Base-by-base conservation (phyloP, 2,797 vertebrate genomes). In the Gephyroberyx darwinii region DNA sequence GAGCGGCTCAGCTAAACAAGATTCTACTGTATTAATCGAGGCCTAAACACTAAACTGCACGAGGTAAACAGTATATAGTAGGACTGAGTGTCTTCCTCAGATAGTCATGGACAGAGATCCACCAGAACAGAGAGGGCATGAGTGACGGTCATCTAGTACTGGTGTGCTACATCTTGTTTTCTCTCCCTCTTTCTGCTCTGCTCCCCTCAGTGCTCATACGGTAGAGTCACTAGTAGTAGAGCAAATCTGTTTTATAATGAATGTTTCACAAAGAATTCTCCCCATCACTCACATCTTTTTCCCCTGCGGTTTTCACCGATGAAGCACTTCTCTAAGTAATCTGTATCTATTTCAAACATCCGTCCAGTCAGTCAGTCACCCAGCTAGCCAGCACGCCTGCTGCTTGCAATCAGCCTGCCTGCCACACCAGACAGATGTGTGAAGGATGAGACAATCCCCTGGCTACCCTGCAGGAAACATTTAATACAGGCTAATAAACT, bases 401-500 rank as follows among this genome's bases (percentile, higher is more conserved):
- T 14, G 30, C 45, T n/a, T n/a, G 52, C 22, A 48, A 16, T 54
- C 77, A 31, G 31, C 53, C 67, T 55, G 69, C 13, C 59, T 70
- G 53, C 35, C 59, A 52, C 66, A 70, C 51, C 33, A 30, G 45
- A 39, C 69, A 81, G 54, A 80, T 75, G 61, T 67, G 35, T 63
- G 31, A 75, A n/a, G 51, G 57, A 65, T 75, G 79, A 86, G 72
- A 82, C 26, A 77, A 78, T 61, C 68, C 35, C 43, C 72, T 86
- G 78, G 84, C 75, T 74, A 22, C 37, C 8, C 17, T 12, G 13
- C 53, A 79, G 84, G 82, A 89, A 88, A 86, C 62, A 74, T 84
- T 88, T 80, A 84, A 88, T 85, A 70, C 55, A 74, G 53, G 65
- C 12, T 0, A 77, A 82, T 77, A 75, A 74, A 81, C 79, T 72